Percentiles rank a stretch among this genome's conserved stretches.
Conservation (phyloP, 2,113 vertebrate genomes). For the Amphilophus citrinellus region DNA sequence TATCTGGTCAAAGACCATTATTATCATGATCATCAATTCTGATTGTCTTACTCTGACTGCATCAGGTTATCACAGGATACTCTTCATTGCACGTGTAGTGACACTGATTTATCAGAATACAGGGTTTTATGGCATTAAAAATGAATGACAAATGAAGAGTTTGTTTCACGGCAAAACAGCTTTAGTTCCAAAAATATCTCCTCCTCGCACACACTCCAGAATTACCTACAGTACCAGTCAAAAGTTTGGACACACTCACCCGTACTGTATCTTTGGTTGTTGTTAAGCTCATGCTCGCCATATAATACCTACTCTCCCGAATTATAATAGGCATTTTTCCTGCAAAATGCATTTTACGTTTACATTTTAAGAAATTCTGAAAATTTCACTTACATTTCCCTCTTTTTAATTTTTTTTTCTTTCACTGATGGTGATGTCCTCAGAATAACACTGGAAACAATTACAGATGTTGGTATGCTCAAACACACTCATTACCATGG, state of each 20-base stretch:
- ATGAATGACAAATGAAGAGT: fast-evolving
- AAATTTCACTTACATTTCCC: background rate
- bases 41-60: background rate
- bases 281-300: background rate
- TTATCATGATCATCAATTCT: background rate
- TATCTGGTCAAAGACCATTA: background rate
- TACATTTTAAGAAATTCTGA: background rate
- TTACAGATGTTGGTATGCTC: background rate
- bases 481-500: background rate
- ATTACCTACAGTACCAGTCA: background rate
- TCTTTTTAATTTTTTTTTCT: too few species aligned
- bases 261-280: background rate
- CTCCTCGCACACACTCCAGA: background rate
- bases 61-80: background rate
- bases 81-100: background rate
- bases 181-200: background rate
- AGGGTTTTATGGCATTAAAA: background rate
- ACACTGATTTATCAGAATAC: background rate
- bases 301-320: fast-evolving
- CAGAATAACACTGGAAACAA: background rate
- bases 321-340: background rate
- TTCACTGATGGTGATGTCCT: background rate
- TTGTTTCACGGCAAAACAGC: background rate
- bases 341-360: background rate
- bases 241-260: too few species aligned